Evolutionary conservation across 2,113 vertebrate species (phyloP).

Genomic region (Ariopsis seemanni): DNA sequence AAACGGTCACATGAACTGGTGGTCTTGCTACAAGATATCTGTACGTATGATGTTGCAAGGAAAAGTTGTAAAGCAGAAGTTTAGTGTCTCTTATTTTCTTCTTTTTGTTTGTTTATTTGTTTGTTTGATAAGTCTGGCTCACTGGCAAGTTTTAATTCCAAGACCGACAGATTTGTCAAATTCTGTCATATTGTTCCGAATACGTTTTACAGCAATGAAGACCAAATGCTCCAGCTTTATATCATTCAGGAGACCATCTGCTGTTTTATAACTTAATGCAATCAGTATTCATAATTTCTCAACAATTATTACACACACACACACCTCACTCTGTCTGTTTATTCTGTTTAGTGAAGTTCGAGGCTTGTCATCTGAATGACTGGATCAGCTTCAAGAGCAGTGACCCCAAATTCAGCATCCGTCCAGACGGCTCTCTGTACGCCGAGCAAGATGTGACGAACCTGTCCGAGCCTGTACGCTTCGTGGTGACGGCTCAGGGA

Average conservation of each 20-base stretch:
- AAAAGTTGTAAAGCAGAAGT: conserved; percentile 4
- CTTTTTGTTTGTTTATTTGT: neutral
- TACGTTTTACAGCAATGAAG: neutral
- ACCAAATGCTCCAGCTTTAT: conserved; percentile 9
- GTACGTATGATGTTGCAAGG: neutral
- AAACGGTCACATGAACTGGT: neutral
- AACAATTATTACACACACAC: neutral
- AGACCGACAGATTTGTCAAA: conserved; percentile 13
- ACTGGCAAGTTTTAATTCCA: neutral
- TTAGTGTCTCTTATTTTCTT: neutral
- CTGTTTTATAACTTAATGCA: neutral
- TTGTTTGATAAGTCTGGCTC: neutral
- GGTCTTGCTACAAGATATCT: neutral
- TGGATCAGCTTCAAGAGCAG: conserved; percentile 82
- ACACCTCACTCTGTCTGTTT: neutral
- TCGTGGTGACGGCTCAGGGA: conserved; percentile 81
- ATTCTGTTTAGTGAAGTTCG: conserved; percentile 80
- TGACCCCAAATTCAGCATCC: conserved; percentile 84
- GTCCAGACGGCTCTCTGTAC: conserved; percentile 80
- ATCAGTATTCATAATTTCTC: neutral
- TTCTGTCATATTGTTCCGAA: neutral
- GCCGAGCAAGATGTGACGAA: conserved; percentile 77
- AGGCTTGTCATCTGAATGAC: conserved; percentile 79
- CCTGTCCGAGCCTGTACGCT: conserved; percentile 79
- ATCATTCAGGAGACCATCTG: conserved; percentile 7